These are phyloP conservation scores for Sebastes matsubarae DNA, from an alignment of 2,797 vertebrate genomes.

Conservation along the genomic window DNA sequence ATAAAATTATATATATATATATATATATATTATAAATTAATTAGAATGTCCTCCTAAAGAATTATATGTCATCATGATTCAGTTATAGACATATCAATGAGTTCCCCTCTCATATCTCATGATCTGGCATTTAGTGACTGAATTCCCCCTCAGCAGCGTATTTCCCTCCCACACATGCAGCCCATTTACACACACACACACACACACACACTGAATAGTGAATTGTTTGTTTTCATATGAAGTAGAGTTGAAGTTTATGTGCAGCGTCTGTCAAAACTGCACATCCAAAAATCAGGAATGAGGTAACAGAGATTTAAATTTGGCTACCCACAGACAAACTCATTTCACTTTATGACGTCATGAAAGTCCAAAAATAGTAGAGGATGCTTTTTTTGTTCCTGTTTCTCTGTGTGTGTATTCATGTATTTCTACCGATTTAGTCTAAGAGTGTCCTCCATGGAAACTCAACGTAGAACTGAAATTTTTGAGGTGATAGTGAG, in stretches of 20 bases:
- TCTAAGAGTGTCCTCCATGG: not conserved
- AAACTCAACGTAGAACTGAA: conserved; percentile 60
- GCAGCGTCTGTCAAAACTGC: not conserved
- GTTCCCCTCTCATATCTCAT: conserved; percentile 17
- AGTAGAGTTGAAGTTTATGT: not conserved
- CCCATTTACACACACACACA: not conserved
- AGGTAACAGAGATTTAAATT: conserved; percentile 2
- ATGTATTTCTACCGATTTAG: not conserved
- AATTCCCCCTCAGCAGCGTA: conserved; percentile 17
- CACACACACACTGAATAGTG: not conserved
- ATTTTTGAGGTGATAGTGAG: not conserved
- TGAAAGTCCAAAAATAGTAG: conserved; percentile 34
- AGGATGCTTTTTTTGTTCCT: conserved; percentile 13
- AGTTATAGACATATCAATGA: not conserved
- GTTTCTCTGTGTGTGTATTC: not conserved
- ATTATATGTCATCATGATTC: not conserved
- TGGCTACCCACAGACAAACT: conserved; percentile 3
- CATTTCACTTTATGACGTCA: not conserved
- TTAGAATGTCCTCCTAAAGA: not conserved
- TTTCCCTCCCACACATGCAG: conserved; percentile 4
- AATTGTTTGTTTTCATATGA: not conserved
- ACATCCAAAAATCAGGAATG: not conserved
- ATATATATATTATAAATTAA: not conserved
- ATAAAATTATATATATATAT: not conserved
- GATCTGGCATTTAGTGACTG: conserved; percentile 5